Conservation (phyloP, 2,113 vertebrate genomes). For the Tragelaphus imberbis region DNA sequence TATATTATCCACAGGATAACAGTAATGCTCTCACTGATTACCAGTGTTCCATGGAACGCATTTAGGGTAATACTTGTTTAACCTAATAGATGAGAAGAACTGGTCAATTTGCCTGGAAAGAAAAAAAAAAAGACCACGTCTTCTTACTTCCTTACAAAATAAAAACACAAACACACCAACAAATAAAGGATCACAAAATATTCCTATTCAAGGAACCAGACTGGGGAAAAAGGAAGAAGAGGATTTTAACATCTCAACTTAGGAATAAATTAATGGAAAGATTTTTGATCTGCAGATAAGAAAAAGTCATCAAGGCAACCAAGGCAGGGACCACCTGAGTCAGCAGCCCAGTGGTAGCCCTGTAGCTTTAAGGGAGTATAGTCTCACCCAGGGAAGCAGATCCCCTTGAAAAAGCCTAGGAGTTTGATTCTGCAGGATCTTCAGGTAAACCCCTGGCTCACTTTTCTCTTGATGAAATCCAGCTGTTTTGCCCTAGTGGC, state of each 20-base stretch:
- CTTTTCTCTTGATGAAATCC: neutral
- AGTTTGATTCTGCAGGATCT: rapidly evolving
- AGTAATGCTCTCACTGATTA: neutral
- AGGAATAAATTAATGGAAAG: neutral
- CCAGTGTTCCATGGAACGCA: neutral
- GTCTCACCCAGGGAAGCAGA: neutral
- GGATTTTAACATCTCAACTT: neutral
- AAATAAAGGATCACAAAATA: neutral
- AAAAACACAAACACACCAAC: neutral
- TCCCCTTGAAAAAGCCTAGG: neutral
- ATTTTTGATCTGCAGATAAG: neutral
- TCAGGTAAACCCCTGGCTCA: neutral
- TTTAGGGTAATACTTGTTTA: neutral
- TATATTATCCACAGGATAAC: neutral
- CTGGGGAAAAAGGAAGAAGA: neutral
- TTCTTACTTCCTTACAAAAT: neutral
- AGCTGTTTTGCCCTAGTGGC: neutral
- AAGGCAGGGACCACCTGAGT: neutral
- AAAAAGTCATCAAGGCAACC: neutral
- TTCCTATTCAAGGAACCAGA: neutral
- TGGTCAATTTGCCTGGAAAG: neutral
- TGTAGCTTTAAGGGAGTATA: neutral
- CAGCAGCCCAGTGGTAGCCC: neutral
- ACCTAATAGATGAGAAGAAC: neutral
- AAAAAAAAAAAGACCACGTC: neutral